Evolutionary conservation across 2,797 vertebrate genomes (phyloP), one percentile per base, ranked within the genome.

Genomic region (Mus minutoides): DNA sequence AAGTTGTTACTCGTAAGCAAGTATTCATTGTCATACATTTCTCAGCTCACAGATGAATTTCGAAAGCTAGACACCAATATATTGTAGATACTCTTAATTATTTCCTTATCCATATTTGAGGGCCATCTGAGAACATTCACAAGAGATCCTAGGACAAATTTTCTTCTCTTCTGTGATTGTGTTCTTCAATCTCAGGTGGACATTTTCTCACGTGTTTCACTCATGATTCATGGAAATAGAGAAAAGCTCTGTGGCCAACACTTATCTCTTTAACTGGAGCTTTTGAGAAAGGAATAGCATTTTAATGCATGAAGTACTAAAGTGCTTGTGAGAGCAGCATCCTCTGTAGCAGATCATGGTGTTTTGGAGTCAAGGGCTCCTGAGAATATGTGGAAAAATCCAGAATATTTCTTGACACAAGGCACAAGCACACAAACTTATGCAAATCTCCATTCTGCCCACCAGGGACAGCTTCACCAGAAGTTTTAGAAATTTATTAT

Each of bases 21-120:
- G 43, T 24, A 56, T 64, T 46, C 13, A 0, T 71, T 52, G 87
- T 91, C 67, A 37, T 0, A 40, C 1, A 4, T 12, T 11, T 89
- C 86, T 91, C 13, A 0, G 82, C 85, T 94, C 14, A 6, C 43
- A 76, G 43, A 91, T 69, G 62, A 75, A 64, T 79, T 90, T 77
- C 54, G 24, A 37, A 89, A 94, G 9, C 73, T 80, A 22, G 10
- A 31, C 82, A 64, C 12, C 34, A 40, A 0, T 7, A 52, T 78
- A 9, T 95, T 96, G 84, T 87, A 93, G 31, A n/a, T 60, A 71
- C 19, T 75, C 40, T 90, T 86, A n/a, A 80, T 90, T 76, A 75
- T 62, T 92, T 11, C 11, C 29, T 77, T 78, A 40, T 89, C 60
- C 67, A 10, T 43, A 58, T 52, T 52, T 10, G 73, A 77, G 19